Percentiles rank a stretch among this genome's conserved stretches.
Conservation (phyloP, 2,888 invertebrate species). For the Chrysolina oricalcia region DNA sequence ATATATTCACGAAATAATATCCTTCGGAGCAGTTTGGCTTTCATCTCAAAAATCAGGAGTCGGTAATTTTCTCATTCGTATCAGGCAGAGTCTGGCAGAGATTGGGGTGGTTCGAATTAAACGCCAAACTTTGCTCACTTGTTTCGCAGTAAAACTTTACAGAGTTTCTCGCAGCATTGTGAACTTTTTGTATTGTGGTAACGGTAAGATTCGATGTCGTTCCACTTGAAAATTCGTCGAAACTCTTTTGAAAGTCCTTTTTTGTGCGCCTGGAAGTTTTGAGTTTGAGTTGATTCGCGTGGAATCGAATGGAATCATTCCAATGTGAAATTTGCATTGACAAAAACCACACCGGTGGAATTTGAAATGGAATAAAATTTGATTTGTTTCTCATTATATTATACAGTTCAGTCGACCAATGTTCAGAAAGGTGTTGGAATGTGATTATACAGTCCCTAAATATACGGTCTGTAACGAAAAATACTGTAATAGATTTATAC, state of each 20-base stretch:
- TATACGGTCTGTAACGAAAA: too few relatives aligned
- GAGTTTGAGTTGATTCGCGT: background rate
- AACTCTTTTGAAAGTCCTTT: background rate
- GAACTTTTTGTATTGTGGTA: background rate
- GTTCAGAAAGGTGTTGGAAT: too few relatives aligned
- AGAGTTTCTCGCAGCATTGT: background rate
- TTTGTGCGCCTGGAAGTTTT: background rate
- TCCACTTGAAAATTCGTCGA: background rate
- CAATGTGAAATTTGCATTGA: background rate
- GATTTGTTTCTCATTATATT: too few relatives aligned
- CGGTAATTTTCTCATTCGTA: background rate
- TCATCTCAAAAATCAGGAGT: slow-evolving; percentile 3
- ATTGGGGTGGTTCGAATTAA: background rate
- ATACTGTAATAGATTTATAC: too few relatives aligned
- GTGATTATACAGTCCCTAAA: too few relatives aligned
- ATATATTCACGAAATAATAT: slow-evolving; percentile 13
- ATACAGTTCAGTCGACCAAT: too few relatives aligned
- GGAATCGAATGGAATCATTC: background rate
- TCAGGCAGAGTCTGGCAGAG: background rate
- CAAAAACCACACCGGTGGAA: too few relatives aligned
- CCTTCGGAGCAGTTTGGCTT: background rate
- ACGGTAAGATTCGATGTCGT: background rate
- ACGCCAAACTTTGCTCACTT: background rate
- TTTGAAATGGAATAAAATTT: too few relatives aligned
- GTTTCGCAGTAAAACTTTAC: background rate